Percentiles rank a stretch among this genome's conserved stretches.
These are phyloP conservation scores for Dione juno DNA, from an alignment of 2,888 invertebrate species.

Conservation along the genomic window DNA sequence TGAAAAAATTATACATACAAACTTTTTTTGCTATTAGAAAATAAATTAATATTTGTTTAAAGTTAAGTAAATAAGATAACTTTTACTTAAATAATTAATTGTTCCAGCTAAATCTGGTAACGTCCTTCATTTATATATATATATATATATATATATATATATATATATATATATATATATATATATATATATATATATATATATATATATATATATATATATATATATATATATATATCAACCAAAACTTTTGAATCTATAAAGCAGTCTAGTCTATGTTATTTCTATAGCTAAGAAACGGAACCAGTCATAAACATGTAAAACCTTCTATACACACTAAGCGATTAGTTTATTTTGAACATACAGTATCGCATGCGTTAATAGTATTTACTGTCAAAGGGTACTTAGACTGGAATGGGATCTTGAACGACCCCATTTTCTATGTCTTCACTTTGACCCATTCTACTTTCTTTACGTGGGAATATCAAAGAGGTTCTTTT, in stretches of 20 bases:
- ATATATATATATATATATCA: too few species aligned
- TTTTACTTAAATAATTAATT: too few species aligned
- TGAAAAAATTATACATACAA: too few species aligned
- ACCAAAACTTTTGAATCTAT: too few species aligned
- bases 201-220: neutral
- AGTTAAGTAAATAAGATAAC: too few species aligned
- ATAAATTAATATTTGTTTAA: too few species aligned
- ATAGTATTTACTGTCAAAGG: slow-evolving; percentile 45
- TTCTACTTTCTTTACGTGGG: slow-evolving; percentile 54
- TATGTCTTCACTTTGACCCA: slow-evolving; percentile 52
- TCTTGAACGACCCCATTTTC: slow-evolving; percentile 47
- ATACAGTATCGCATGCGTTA: slow-evolving; percentile 39
- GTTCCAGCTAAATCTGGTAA: too few species aligned
- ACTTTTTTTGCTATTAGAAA: too few species aligned
- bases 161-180: too few species aligned
- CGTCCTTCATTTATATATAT: too few species aligned
- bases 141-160: too few species aligned
- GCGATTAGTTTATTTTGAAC: slow-evolving; percentile 27
- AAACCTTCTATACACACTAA: neutral
- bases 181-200: too few species aligned
- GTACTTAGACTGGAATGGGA: slow-evolving; percentile 45
- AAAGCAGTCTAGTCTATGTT: neutral
- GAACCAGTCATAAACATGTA: neutral
- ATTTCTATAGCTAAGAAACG: neutral
- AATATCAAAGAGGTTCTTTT: slow-evolving; percentile 66